These are phyloP conservation scores for Streptopelia turtur DNA, from an alignment of 2,797 vertebrate genomes.

Conservation along the genomic window DNA sequence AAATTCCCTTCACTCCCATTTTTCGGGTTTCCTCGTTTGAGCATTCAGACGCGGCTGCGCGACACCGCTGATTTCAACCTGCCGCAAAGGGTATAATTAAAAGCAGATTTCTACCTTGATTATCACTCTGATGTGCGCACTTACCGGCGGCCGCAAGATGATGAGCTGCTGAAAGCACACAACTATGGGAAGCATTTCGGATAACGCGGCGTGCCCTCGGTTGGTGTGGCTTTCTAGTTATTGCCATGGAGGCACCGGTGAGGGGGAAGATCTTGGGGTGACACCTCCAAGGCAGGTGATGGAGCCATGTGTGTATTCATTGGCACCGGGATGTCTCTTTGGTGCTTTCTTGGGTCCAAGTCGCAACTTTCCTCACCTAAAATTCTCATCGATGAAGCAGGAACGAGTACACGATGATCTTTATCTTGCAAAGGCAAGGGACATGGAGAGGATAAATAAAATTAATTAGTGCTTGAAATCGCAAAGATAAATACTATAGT, in stretches of 20 bases:
- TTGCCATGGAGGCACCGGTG: accelerated
- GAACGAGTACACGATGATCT: not conserved
- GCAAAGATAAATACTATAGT: not conserved
- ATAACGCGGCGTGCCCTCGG: accelerated
- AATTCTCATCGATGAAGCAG: accelerated
- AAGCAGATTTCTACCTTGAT: conserved; percentile 53
- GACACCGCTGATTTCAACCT: not conserved
- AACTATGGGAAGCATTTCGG: accelerated
- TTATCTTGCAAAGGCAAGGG: not conserved
- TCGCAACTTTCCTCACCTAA: not conserved
- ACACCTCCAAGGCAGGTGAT: accelerated
- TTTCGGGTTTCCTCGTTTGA: not conserved
- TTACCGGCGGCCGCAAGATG: not conserved
- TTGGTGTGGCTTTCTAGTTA: not conserved
- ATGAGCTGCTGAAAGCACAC: not conserved
- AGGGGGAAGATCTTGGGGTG: not conserved
- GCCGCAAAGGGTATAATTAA: conserved; percentile 24
- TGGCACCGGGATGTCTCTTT: not conserved
- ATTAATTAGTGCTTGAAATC: not conserved
- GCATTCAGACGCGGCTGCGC: not conserved
- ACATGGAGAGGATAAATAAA: not conserved
- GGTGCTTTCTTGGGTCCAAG: not conserved
- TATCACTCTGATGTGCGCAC: not conserved
- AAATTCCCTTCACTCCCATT: not conserved
- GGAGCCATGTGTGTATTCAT: not conserved